Base-by-base conservation (phyloP, 2,797 vertebrate genomes). In the Gallinago stenura region DNA sequence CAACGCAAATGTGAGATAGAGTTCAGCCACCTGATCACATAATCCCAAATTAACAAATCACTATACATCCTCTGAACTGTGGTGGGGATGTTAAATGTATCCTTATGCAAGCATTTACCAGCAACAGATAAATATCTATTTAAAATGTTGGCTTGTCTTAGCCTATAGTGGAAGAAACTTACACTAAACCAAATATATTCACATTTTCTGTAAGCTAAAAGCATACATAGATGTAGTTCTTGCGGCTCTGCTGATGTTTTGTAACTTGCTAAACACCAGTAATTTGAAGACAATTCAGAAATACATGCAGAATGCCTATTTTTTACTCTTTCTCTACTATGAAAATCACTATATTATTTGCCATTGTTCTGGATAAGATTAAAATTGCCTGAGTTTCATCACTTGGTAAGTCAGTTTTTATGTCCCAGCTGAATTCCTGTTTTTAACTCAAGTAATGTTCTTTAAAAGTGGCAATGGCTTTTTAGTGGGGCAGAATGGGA, bases 21-120 rank as follows among this genome's bases (percentile, higher is more conserved):
- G 28, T 46, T 83, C 60, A 87, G 43, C 24, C 51, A 89, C 39
- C 26, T 79, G 43, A 91, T 76, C 45, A 69, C 31, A 35, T 82
- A 39, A 65, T 12, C 39, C 89, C 66, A 92, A 92, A 90, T 95
- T 70, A 82, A 82, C 46, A 83, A 83, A 94, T 82, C 30, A 58
- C 22, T 53, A 10, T 71, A 30, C 6, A 2, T 50, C 46, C 69
- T 86, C 39, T 84, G 58, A 90, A 79, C 0, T 6, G 17, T 39
- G 7, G 18, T 64, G n/a, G 19, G 13, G 24, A 39, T 61, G 24
- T 54, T 83, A 90, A 78, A 81, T 43, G 3, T n/a, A 61, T 51
- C n/a, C 70, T 37, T 61, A 72, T 43, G 17, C 26, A 83, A 71
- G 5, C 15, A 75, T 61, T 87, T 88, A 61, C 17, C 54, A 86